Evolutionary conservation across 2,888 invertebrate genomes (phyloP).

Genomic region (Acrobasis consociella): DNA sequence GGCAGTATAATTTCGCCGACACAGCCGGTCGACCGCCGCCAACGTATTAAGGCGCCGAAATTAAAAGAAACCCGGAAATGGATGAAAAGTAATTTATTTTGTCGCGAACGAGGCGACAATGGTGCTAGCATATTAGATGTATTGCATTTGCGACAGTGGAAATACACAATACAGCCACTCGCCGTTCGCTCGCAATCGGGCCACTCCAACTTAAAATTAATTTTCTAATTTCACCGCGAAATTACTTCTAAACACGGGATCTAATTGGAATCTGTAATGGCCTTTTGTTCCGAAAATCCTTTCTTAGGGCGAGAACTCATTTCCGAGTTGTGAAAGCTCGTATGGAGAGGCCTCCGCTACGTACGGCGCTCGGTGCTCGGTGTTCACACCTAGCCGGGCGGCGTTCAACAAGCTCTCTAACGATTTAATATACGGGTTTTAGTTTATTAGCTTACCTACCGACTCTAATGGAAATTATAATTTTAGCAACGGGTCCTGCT

Average conservation of each 20-base stretch:
- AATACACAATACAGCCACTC: constrained; percentile 19
- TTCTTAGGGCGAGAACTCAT: constrained; percentile 44
- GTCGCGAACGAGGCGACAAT: constrained; percentile 41
- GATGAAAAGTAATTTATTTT: constrained; percentile 71
- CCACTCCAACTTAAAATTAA: constrained; percentile 47
- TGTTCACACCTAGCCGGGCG: constrained; percentile 28
- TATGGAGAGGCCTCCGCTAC: constrained; percentile 34
- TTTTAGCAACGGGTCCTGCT: not conserved
- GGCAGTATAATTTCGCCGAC: constrained; percentile 70
- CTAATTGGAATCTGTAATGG: constrained; percentile 59
- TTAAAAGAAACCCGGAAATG: constrained; percentile 70
- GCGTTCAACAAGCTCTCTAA: constrained; percentile 19
- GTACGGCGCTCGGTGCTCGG: too few relatives aligned
- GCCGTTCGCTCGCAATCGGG: constrained; percentile 30
- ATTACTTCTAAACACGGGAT: constrained; percentile 59
- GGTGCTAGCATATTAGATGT: constrained; percentile 25
- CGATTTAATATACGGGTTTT: constrained; percentile 26
- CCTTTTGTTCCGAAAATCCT: constrained; percentile 53
- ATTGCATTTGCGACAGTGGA: constrained; percentile 31
- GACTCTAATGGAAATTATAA: constrained; percentile 19
- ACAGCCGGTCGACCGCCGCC: constrained; percentile 61
- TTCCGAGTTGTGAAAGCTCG: constrained; percentile 40
- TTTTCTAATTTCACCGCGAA: constrained; percentile 57
- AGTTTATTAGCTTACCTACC: constrained; percentile 21
- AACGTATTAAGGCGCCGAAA: constrained; percentile 69